Conservation (phyloP, 2,113 vertebrate genomes). For the Megaceryle maxima region DNA sequence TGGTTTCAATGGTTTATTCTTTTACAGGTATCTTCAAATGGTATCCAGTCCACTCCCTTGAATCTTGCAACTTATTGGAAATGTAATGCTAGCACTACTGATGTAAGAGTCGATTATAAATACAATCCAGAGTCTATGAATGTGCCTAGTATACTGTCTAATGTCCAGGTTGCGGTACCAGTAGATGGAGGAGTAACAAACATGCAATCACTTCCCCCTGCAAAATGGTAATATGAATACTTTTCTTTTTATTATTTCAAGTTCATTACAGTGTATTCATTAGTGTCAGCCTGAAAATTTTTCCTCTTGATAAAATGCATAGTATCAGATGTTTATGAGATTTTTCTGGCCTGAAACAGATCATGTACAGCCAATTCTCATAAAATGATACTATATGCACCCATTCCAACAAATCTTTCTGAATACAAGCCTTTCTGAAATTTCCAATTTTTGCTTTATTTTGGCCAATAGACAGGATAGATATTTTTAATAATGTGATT, state of each 20-base stretch:
- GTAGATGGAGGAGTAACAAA: conserved; percentile 90
- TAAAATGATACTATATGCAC: background rate
- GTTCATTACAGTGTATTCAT: background rate
- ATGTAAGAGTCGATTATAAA: conserved; percentile 93
- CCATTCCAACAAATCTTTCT: background rate
- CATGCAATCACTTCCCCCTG: conserved; percentile 92
- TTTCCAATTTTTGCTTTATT: background rate
- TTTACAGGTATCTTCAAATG: conserved; percentile 90
- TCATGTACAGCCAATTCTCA: background rate
- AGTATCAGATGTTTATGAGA: background rate
- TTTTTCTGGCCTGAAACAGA: background rate
- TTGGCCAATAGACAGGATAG: background rate
- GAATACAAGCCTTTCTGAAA: background rate
- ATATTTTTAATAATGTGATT: background rate
- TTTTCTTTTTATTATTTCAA: background rate
- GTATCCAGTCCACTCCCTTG: conserved; percentile 94
- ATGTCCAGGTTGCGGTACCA: conserved; percentile 91
- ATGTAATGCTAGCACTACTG: conserved; percentile 86
- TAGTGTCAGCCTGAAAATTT: background rate
- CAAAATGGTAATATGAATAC: conserved; percentile 81
- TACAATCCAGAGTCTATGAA: conserved; percentile 95
- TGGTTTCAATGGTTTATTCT: conserved; percentile 2
- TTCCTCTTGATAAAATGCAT: background rate
- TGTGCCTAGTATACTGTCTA: conserved; percentile 81
- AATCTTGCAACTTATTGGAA: conserved; percentile 98